A percentile compares a stretch with the other conserved stretches of the same genome.
phyloP scores from a whole-genome alignment of 1,140 invertebrate genomes.

The Patella vulgata region DNA sequence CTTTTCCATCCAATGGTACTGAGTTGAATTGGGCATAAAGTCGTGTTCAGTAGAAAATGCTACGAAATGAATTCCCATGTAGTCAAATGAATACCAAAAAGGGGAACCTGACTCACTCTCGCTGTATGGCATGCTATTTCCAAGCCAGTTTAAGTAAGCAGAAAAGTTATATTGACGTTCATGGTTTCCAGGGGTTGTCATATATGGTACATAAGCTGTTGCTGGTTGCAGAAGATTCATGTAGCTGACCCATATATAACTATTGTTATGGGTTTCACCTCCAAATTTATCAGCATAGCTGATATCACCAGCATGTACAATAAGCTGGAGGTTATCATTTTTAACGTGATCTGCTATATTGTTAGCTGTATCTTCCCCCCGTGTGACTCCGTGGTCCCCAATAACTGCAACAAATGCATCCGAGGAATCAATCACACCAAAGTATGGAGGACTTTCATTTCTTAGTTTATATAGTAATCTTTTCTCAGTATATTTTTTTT shows the following conservation, averaged over 20 bases:
- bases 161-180: constrained; percentile 52
- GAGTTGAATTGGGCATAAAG: constrained; percentile 74
- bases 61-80: constrained; percentile 31
- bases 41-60: constrained; percentile 90
- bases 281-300: constrained; percentile 33
- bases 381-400: constrained; percentile 23
- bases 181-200: constrained; percentile 61
- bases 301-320: constrained; percentile 36
- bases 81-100: constrained; percentile 37
- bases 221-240: constrained; percentile 56
- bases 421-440: background rate
- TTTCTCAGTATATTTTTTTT: background rate
- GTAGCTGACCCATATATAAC: constrained; percentile 41
- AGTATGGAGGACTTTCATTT: background rate
- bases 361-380: constrained; percentile 18
- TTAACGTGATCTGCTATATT: constrained; percentile 10
- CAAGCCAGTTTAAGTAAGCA: constrained; percentile 43
- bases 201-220: constrained; percentile 52
- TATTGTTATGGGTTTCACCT: constrained; percentile 26
- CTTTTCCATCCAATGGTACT: constrained; percentile 80
- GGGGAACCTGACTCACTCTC: constrained; percentile 21
- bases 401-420: constrained; percentile 22
- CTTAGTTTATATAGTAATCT: background rate
- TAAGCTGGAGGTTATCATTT: constrained; percentile 20
- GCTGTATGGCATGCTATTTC: constrained; percentile 13